Percentiles rank a stretch among this genome's conserved stretches.
phyloP scores from a whole-genome alignment of 2,797 vertebrate species.

The Gastrophryne carolinensis region DNA sequence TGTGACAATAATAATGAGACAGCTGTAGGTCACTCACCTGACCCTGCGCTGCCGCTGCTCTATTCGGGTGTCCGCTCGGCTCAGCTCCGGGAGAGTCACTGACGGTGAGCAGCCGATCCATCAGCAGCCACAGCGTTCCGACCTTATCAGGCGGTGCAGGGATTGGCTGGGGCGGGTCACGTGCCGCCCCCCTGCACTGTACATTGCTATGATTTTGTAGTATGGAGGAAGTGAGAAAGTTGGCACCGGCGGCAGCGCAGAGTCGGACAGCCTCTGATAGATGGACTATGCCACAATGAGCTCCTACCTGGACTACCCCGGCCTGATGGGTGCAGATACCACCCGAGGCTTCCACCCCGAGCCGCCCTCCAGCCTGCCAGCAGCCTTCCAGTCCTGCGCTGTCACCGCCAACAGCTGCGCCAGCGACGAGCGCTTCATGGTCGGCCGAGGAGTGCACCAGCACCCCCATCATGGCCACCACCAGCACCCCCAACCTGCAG shows the following conservation, averaged over 20 bases:
- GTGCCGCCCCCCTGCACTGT: constrained; percentile 75
- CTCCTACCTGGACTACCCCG: constrained; percentile 92
- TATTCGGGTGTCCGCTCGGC: constrained; percentile 18
- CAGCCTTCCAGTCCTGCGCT: constrained; percentile 93
- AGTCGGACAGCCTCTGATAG: constrained; percentile 75
- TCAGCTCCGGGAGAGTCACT: constrained; percentile 85
- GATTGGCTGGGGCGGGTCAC: constrained; percentile 86
- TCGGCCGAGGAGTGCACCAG: constrained; percentile 83
- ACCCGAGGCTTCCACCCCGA: constrained; percentile 87
- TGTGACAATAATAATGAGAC: too few species aligned
- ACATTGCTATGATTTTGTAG: constrained; percentile 89
- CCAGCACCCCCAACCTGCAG: constrained; percentile 70
- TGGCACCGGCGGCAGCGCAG: constrained; percentile 82
- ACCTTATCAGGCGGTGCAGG: constrained; percentile 74
- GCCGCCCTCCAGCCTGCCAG: constrained; percentile 91
- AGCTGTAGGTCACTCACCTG: too few species aligned
- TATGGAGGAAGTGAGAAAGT: constrained; percentile 86
- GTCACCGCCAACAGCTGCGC: constrained; percentile 85
- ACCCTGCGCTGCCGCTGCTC: too few species aligned
- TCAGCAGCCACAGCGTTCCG: constrained; percentile 75
- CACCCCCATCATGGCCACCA: constrained; percentile 71
- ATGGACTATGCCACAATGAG: constrained; percentile 89
- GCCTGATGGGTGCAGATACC: constrained; percentile 82
- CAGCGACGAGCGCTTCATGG: constrained; percentile 86
- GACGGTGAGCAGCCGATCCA: constrained; percentile 87